A percentile compares a stretch with the other conserved stretches of the same genome.
These are phyloP conservation scores for Cyanistes caeruleus DNA, from an alignment of 2,113 vertebrate genomes.

Conservation along the genomic window DNA sequence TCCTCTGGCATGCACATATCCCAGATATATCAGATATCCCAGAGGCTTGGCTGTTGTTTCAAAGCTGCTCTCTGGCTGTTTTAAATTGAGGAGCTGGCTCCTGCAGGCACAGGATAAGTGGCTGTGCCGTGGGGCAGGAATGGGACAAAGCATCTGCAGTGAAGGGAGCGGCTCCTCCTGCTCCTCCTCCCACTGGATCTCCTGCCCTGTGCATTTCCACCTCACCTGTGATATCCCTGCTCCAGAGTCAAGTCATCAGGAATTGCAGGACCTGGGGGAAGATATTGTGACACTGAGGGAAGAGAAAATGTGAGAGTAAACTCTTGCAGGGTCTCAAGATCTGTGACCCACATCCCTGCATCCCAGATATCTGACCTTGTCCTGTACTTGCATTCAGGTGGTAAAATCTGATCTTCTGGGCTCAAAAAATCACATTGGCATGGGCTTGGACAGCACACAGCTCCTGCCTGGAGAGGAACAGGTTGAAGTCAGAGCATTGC, in stretches of 20 bases:
- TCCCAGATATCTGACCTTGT: rapidly evolving
- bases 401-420: not conserved
- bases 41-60: not conserved
- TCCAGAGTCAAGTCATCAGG: not conserved
- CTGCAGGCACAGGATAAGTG: not conserved
- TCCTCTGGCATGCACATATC: not conserved
- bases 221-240: not conserved
- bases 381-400: rapidly evolving
- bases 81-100: not conserved
- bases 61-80: not conserved
- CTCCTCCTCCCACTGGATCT: rapidly evolving
- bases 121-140: not conserved
- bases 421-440: rapidly evolving
- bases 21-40: not conserved
- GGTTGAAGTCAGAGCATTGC: not conserved
- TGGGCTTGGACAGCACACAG: not conserved
- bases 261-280: not conserved
- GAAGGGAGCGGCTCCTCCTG: not conserved
- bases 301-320: not conserved
- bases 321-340: not conserved
- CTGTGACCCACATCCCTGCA: not conserved
- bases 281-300: not conserved
- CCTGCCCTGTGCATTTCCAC: not conserved
- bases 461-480: not conserved
- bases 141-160: not conserved